A percentile compares a stretch with the other conserved stretches of the same genome.
Evolutionary conservation across 2,797 vertebrate genomes (phyloP).

Genomic region (Acanthurus leucopareius): DNA sequence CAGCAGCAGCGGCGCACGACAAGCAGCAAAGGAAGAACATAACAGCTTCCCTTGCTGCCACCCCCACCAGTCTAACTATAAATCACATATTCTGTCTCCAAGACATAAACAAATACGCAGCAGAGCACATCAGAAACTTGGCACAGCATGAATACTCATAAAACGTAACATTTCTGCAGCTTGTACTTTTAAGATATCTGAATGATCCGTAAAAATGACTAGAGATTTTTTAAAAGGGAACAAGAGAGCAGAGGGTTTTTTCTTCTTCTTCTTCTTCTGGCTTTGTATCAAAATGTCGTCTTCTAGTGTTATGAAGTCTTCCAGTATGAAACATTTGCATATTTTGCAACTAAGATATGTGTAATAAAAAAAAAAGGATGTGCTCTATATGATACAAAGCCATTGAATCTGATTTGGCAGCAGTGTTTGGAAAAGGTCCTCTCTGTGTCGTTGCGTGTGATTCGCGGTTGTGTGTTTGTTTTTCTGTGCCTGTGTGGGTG

Average conservation of each 20-base stretch:
- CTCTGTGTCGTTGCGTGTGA: constrained; percentile 34
- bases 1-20: constrained; percentile 77
- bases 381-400: constrained; percentile 43
- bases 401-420: constrained; percentile 54
- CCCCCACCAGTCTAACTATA: constrained; percentile 84
- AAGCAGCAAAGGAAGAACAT: constrained; percentile 83
- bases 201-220: constrained; percentile 76
- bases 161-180: constrained; percentile 70
- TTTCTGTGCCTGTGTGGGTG: constrained; percentile 46
- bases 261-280: constrained; percentile 40
- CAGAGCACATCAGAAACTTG: constrained; percentile 80
- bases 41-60: constrained; percentile 81
- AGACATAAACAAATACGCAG: constrained; percentile 84
- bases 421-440: constrained; percentile 29
- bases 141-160: constrained; percentile 78
- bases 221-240: constrained; percentile 63
- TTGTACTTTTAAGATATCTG: constrained; percentile 74
- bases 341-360: constrained; percentile 57
- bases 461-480: constrained; percentile 12
- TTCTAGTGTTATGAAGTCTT: constrained; percentile 29
- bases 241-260: constrained; percentile 29
- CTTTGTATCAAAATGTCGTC: constrained; percentile 56
- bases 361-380: constrained; percentile 53
- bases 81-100: constrained; percentile 82
- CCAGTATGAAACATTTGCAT: constrained; percentile 53